Evolutionary conservation across 2,888 invertebrate genomes (phyloP), one percentile per base, ranked within the genome.

Genomic region (Drosophila nigritarsus): DNA sequence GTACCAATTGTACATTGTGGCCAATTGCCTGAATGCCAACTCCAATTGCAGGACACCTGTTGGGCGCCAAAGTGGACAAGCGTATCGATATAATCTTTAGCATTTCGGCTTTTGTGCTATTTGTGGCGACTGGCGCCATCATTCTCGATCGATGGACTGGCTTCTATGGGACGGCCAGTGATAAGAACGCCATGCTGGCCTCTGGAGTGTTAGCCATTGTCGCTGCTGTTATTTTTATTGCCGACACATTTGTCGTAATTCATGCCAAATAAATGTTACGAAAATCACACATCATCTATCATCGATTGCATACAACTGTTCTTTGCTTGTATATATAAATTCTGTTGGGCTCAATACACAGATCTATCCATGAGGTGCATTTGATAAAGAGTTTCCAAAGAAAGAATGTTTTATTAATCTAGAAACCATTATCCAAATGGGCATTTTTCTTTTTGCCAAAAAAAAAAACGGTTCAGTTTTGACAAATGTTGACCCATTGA

Each of bases 81-180:
- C 91, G 91, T 18, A 66, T 92, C 64, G 91, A 88, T 64, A 71
- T 87, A 48, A 80, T 92, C 8, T 89, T 92, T 56, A 83, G 86
- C 51, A 69, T 87, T 5, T 88, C 83, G 13, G 91, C 78, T 30
- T 81, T 82, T 50, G 68, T 92, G 24, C 73, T 92, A 29, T 91
- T 91, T 50, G 73, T 89, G 5, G 76, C 90, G 13, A 78, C 87
- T 1, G 92, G 91, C 4, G 82, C 85, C 9, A 78, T 91, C 36
- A 81, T 92, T 18, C 80, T 92, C 42, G 90, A 88, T 65, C 84
- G 82, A 27, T 92, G 91, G 92, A 65, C 83, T 48, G 50, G 40
- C 15, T 50, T 51, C 42, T 82, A 73, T 53, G 63, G 54, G 5
- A 38, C 55, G n/a, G 64, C 78, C 13, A 63, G 50, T 18, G 91